Evolutionary conservation across 2,888 invertebrate genomes (phyloP), one percentile per base, ranked within the genome.

Genomic region (Agrochola macilenta): DNA sequence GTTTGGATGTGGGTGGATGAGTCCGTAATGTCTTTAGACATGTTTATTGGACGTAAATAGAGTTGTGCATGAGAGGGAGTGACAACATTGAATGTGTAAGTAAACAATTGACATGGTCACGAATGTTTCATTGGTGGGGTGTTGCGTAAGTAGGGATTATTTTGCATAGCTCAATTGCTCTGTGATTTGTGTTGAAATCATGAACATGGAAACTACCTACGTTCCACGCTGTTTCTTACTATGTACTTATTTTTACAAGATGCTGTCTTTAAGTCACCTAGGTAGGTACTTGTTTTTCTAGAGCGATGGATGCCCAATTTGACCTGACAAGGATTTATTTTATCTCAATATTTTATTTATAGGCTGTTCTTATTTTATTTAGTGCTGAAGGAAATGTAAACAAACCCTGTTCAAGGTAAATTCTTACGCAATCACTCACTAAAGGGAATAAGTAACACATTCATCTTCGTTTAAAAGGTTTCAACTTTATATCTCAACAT

Each of bases 1-100:
- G 81, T 74, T 57, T 74, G 74, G 17, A 14, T 39, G 80, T 69
- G 83, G 76, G 61, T 70, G 82, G 63, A 76, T 77, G 80, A 76
- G 66, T 61, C 49, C 76, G 30, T 74, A 11, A 69, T 81, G 64
- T 64, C 69, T 69, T 58, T 69, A 46, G 46, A 80, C 75, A 54
- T 81, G 69, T 80, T 80, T 80, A 75, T 80, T 81, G 75, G 69
- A 35, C 49, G 64, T 65, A 49, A 74, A 72, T 76, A 54, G 46
- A 30, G n/a, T 23, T 43, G 63, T 39, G 65, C 57, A 60, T 57
- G 77, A 26, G 82, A 77, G 76, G 77, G 81, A 60, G 69, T 65
- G 71, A 54, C 76, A 20, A 60, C 14, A 7, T 35, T 35, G 49
- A 30, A 54, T 61, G 64, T 72, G 66, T 70, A 68, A 68, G 49